Percentiles rank a stretch among this genome's conserved stretches.
These are phyloP conservation scores for Cheumatopsyche charites DNA, from an alignment of 1,140 invertebrate genomes.

Conservation along the genomic window DNA sequence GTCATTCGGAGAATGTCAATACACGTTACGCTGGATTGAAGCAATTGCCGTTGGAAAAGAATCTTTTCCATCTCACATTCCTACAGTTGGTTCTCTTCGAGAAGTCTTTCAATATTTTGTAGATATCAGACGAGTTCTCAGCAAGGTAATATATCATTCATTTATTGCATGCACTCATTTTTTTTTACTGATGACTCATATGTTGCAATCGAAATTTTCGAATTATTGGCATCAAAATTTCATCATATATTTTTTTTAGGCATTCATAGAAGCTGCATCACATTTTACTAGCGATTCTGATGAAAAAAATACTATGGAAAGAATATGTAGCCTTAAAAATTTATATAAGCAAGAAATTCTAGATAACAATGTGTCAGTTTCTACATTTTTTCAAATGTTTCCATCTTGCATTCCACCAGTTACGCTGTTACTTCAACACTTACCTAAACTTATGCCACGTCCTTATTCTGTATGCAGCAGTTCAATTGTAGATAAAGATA, in stretches of 20 bases:
- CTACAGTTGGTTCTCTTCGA: conserved; percentile 32
- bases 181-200: background rate
- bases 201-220: too few species aligned
- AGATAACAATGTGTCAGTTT: conserved; percentile 63
- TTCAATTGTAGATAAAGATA: conserved; percentile 55
- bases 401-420: conserved; percentile 69
- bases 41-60: conserved; percentile 26
- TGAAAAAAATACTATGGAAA: conserved; percentile 68
- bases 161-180: too few species aligned
- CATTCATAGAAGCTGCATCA: too few species aligned
- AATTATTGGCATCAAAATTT: too few species aligned
- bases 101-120: conserved; percentile 38
- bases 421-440: conserved; percentile 71
- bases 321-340: conserved; percentile 70
- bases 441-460: conserved; percentile 75
- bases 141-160: conserved; percentile 34
- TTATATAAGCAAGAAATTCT: conserved; percentile 68
- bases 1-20: conserved; percentile 3
- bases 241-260: too few species aligned
- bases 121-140: conserved; percentile 40
- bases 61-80: conserved; percentile 36
- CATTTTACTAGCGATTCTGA: conserved; percentile 63
- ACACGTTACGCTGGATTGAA: conserved; percentile 28
- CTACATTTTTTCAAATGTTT: conserved; percentile 72
- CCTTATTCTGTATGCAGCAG: conserved; percentile 83